Base-by-base conservation (phyloP, 2,888 invertebrate species). In the Caenorhabditis sp. region DNA sequence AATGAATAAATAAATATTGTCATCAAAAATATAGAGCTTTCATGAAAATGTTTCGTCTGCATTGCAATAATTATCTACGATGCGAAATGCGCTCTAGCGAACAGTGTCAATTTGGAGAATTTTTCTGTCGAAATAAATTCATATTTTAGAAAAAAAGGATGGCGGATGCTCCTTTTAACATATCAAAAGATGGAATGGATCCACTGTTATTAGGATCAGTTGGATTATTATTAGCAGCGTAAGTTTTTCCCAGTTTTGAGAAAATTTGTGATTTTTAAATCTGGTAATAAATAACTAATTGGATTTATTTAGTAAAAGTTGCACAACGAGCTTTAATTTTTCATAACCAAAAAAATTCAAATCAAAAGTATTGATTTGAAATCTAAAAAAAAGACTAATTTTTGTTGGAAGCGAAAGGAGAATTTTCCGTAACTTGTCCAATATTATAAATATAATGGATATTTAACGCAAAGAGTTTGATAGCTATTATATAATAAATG, bases 191-290 rank as follows among this genome's bases (percentile, higher is more conserved):
- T 5, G 77, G 79, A 12, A 8, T 79, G 25, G 68, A 79, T 60
- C 80, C 78, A 8, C 60, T 78, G 23, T 73, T 82, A 1, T 12
- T 80, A 21, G 80, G 72, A 26, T 77, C 82, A 0, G 71, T 78
- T 23, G 63, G 68, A 20, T 10, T 82, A 49, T 63, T 82, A 7
- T 38, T 80, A 12, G n/a, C 71, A 1, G 76, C 67, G 82, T 82
- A 38, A 75, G 80, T 70, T 68, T 56, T 56, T 56, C 20, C 17
- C 4, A 50, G 50, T 31, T 31, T 31, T 31, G 4, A 7, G 4
- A 7, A 7, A 4, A 10, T 4, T 31, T 4, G 31, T 31, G 31
- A 31, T 31, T 31, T 31, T 10, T 31, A 10, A 31, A 4, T 31
- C 31, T 4, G 10, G 10, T 31, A 31, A 31, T 52, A 31, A 14